Evolutionary conservation across 2,888 invertebrate genomes (phyloP).

Genomic region (Melanophora roralis): DNA sequence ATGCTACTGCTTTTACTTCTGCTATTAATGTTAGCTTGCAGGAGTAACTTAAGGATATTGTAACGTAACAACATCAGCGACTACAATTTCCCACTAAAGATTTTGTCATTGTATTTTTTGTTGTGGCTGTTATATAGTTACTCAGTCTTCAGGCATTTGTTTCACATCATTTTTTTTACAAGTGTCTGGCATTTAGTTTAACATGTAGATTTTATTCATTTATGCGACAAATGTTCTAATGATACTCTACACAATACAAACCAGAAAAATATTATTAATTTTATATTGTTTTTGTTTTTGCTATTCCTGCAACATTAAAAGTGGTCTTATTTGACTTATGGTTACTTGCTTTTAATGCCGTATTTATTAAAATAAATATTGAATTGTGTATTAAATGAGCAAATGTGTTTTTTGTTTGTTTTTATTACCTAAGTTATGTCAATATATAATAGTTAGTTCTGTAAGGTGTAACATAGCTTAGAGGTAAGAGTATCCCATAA

Average conservation of each 20-base stretch:
- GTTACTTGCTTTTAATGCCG: neutral
- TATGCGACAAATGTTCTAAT: conserved; percentile 61
- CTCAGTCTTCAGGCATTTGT: conserved; percentile 37
- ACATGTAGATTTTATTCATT: conserved; percentile 65
- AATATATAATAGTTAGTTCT: too few relatives aligned
- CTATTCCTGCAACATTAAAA: neutral
- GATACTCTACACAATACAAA: conserved; percentile 35
- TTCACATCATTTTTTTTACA: conserved; percentile 50
- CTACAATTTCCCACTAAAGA: conserved; percentile 29
- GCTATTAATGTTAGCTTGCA: neutral
- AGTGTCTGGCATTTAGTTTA: conserved; percentile 53
- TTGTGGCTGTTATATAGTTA: conserved; percentile 20
- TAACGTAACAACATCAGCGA: neutral
- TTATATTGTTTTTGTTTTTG: neutral
- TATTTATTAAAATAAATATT: neutral
- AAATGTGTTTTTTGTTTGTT: too few relatives aligned
- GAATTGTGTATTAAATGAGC: neutral
- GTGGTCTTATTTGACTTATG: neutral
- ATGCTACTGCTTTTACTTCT: neutral
- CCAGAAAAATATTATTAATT: conserved; percentile 34
- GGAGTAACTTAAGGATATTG: neutral
- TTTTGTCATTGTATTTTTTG: conserved; percentile 31
- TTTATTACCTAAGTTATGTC: too few relatives aligned
- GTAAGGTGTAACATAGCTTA: too few relatives aligned
- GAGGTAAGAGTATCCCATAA: too few relatives aligned